Conservation (phyloP, 2,113 vertebrate species). For the Tragelaphus buxtoni region DNA sequence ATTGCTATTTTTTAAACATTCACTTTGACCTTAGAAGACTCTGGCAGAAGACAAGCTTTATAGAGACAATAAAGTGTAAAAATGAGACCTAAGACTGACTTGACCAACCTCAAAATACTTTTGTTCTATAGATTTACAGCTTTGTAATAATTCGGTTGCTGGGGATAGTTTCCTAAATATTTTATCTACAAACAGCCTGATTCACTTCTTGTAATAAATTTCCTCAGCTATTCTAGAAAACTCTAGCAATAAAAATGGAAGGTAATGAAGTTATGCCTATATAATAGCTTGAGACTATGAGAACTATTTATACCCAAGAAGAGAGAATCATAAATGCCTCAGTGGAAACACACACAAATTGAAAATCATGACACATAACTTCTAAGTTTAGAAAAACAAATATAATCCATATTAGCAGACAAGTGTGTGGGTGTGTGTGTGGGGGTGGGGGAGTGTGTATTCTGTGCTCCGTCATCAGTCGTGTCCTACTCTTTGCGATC, state of each 20-base stretch:
- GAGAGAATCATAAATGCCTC: background rate
- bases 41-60: background rate
- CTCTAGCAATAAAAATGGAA: conserved; percentile 35
- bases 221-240: conserved; percentile 5
- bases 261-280: background rate
- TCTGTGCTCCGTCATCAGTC: accelerated
- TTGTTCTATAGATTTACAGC: conserved; percentile 34
- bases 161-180: conserved; percentile 23
- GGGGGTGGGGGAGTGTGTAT: no score
- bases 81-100: background rate
- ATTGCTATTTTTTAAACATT: background rate
- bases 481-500: background rate
- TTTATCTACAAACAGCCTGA: conserved; percentile 34
- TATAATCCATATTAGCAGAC: background rate
- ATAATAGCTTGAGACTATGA: background rate
- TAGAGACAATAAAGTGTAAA: conserved; percentile 14
- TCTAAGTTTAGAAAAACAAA: background rate
- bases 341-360: background rate
- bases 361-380: background rate
- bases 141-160: conserved; percentile 43
- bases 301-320: background rate
- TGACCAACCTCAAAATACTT: conserved; percentile 9
- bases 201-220: conserved; percentile 50
- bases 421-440: background rate
- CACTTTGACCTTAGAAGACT: background rate